Base-by-base conservation (phyloP, 2,113 vertebrate species). In the Dipodomys stephensi region DNA sequence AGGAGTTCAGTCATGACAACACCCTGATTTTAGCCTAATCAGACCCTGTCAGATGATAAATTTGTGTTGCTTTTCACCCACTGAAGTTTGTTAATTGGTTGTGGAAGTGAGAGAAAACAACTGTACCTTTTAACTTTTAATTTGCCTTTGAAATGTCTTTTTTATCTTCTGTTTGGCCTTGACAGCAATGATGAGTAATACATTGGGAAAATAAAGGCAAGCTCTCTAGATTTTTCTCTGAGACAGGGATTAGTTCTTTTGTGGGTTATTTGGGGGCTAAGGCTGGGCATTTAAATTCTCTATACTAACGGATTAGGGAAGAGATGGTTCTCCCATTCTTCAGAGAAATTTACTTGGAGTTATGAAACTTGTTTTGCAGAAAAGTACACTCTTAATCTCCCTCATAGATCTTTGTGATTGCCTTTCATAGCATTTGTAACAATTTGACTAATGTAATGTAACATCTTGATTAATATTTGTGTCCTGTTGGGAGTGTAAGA, bases 111-210 rank as follows among this genome's bases (percentile, higher is more conserved):
- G 44, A 57, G 46, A 87, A 91, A 86, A 27, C 64, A 65, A 89
- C 91, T 86, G n/a, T 12, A 22, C 53, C 30, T 84, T 23, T 30
- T 44, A 62, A 74, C 44, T 78, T 88, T 25, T 82, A 57, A 84
- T 89, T 90, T 89, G 32, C 22, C 73, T 93, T 91, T 94, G 49
- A 93, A 90, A 85, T 81, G 22, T 16, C 57, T 81, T 88, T 88
- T 90, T 81, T 20, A 46, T 81, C 30, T 90, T 85, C 44, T 80
- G 2, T 72, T 72, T 96, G 73, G 1, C 27, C 90, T 90, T 90
- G 84, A 74, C 94, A 86, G 92, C 49, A 44, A 80, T 83, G 89
- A 44, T 65, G 76, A 90, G 76, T 83, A 87, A 77, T 64, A 3
- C 57, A 85, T 28, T 85, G 76, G 72, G 28, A 39, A 88, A 88